Evolutionary conservation across 1,140 invertebrate species (phyloP).

Genomic region (Carcinoscorpius rotundicauda): DNA sequence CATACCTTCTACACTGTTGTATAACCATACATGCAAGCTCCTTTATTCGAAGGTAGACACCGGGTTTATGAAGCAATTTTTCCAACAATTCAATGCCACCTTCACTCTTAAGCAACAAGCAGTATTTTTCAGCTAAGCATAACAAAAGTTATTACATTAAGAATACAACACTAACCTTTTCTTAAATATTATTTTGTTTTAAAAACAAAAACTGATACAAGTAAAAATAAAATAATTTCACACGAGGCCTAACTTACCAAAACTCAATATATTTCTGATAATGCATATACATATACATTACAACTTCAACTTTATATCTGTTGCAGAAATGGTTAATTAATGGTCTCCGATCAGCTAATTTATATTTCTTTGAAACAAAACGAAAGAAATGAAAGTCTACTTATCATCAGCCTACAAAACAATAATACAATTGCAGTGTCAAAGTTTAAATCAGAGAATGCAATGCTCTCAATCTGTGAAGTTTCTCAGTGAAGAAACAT

Average conservation of each 20-base stretch:
- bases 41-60: slow-evolving; percentile 49
- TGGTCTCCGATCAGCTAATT: not conserved
- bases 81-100: slow-evolving; percentile 62
- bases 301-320: slow-evolving; percentile 14
- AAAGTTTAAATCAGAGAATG: not conserved
- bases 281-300: too few species aligned
- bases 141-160: not conserved
- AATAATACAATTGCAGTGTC: not conserved
- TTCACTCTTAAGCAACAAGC: slow-evolving; percentile 67
- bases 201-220: too few species aligned
- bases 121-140: slow-evolving; percentile 75
- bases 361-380: too few species aligned
- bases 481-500: slow-evolving; percentile 5
- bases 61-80: slow-evolving; percentile 50
- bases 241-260: too few species aligned
- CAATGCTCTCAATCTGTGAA: not conserved
- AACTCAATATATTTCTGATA: too few species aligned
- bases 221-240: too few species aligned
- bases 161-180: too few species aligned
- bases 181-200: too few species aligned
- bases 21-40: slow-evolving; percentile 51
- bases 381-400: too few species aligned
- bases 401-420: too few species aligned
- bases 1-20: slow-evolving; percentile 42
- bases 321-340: not conserved